Evolutionary conservation across 2,888 invertebrate genomes (phyloP), one percentile per base, ranked within the genome.

Genomic region (Lasioglossum figueresi): DNA sequence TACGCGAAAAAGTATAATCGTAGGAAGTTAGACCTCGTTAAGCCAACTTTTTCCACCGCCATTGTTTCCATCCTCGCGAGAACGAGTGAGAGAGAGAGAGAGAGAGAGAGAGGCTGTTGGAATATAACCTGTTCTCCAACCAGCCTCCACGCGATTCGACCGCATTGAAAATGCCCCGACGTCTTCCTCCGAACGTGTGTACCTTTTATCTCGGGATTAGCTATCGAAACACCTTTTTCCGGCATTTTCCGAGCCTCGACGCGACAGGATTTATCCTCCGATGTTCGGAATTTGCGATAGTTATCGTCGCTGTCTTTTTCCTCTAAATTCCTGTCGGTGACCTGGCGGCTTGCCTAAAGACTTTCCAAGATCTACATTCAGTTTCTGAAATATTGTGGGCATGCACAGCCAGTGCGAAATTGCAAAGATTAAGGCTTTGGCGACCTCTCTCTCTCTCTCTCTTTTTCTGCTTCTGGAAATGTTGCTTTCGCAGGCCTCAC

Each of bases 21-120:
- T 31, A 59, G 82, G 52, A 83, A 77, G 82, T 66, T 59, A 34
- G 74, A 78, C n/a, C 74, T 84, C 75, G 82, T 83, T 83, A 82
- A 73, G 81, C 48, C 72, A 40, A 76, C 76, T 77, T 77, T 71
- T 83, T 82, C 66, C 31, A 31, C 73, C 12, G n/a, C 77, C 63
- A 40, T 68, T 56, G 34, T 74, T 70, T 48, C 68, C 40, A 59
- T 27, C 19, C 16, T n/a, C 43, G 8, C 59, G 23, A 27, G 45
- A 68, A 76, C 23, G 1, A 37, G 37, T 1, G 23, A 12, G 8
- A 37, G 8, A 6, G n/a, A n/a, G n/a, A n/a, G n/a, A n/a, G n/a
- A n/a, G 63, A 63, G 14, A 1, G 31, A 16, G 6, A 4, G 16
- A 6, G 34, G 52, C 23, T 23, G 52, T 52, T 19, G 34, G 66